phyloP scores from a whole-genome alignment of 2,113 vertebrate genomes.

The Lagopus leucura region DNA sequence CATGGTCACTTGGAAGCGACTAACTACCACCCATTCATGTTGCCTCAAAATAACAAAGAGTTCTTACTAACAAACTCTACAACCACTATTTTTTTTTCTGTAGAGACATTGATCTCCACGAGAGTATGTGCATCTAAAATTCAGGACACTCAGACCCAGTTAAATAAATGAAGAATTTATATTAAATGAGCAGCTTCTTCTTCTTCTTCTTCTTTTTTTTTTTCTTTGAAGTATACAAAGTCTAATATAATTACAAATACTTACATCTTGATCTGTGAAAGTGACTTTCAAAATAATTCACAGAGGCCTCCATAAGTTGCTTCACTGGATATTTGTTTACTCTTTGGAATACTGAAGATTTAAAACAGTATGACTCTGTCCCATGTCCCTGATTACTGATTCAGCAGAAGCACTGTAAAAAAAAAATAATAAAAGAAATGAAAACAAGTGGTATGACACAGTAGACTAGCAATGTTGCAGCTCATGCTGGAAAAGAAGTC shows the following conservation, averaged over 20 bases:
- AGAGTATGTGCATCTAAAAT: neutral
- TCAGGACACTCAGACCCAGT: neutral
- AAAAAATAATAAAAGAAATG: constrained; percentile 68
- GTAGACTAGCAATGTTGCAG: constrained; percentile 54
- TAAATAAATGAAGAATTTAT: neutral
- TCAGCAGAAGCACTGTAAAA: constrained; percentile 56
- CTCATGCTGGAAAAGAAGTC: constrained; percentile 68
- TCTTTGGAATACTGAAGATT: constrained; percentile 46
- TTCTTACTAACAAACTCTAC: neutral
- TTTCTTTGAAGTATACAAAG: neutral
- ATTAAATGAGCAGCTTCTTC: neutral
- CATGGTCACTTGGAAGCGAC: neutral
- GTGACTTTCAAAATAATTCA: constrained; percentile 55
- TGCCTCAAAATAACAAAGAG: neutral
- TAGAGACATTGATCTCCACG: neutral
- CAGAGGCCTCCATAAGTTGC: neutral
- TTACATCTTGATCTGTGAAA: neutral
- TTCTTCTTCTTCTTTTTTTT: neutral
- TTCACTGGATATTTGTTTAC: constrained; percentile 66
- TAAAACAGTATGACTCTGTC: constrained; percentile 72
- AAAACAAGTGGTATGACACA: constrained; percentile 70
- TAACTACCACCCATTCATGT: neutral
- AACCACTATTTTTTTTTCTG: neutral
- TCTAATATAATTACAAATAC: neutral
- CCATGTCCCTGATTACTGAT: constrained; percentile 63